Percentiles rank a stretch among this genome's conserved stretches.
Conservation (phyloP, 2,113 vertebrate genomes). For the Miniopterus natalensis region DNA sequence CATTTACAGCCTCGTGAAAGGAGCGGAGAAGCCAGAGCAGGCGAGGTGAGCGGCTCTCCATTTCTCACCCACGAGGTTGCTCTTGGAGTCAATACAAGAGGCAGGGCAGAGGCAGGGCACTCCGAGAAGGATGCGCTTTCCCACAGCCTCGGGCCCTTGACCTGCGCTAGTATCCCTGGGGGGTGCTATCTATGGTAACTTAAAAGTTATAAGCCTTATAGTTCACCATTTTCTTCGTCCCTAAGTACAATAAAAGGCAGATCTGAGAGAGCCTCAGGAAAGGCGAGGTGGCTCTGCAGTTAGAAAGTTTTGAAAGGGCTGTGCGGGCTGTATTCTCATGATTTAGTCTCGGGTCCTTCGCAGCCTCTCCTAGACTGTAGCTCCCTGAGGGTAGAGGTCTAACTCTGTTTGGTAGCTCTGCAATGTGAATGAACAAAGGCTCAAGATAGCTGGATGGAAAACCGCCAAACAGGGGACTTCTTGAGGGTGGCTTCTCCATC, state of each 20-base stretch:
- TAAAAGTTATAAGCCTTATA: neutral
- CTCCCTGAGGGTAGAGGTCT: neutral
- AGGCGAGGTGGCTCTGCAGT: neutral
- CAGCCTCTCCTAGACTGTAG: neutral
- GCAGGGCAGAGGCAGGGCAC: neutral
- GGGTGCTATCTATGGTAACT: neutral
- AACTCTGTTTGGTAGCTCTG: neutral
- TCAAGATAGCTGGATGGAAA: neutral
- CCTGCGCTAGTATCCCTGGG: neutral
- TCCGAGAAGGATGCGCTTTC: neutral
- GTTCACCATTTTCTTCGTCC: neutral
- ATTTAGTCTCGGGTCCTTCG: neutral
- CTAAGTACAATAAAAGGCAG: neutral
- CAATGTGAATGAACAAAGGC: neutral
- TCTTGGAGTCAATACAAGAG: neutral
- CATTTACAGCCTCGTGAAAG: neutral
- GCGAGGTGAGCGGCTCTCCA: neutral
- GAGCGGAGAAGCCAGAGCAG: neutral
- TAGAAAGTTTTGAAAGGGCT: neutral
- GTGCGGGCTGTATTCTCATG: neutral
- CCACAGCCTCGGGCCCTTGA: neutral
- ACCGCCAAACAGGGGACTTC: neutral
- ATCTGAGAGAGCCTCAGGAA: slow-evolving; percentile 9
- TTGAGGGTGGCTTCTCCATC: neutral
- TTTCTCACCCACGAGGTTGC: neutral